These are phyloP conservation scores for Akabosia matsudoensis DNA, from an alignment of 1,140 invertebrate genomes.

Conservation along the genomic window DNA sequence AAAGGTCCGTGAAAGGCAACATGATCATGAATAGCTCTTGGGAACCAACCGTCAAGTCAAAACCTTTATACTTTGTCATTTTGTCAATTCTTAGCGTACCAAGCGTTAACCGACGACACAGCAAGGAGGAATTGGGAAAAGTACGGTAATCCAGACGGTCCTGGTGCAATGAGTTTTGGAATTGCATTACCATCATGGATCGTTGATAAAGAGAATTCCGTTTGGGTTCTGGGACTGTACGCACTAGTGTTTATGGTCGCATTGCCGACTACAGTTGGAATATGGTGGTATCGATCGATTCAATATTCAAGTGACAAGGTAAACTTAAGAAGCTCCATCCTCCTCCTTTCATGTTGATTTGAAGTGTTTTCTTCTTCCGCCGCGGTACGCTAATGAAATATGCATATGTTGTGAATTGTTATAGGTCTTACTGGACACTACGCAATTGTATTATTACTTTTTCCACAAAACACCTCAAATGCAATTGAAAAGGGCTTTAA, in stretches of 20 bases:
- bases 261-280: constrained; percentile 86
- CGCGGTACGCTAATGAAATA: neutral
- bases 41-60: neutral
- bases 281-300: constrained; percentile 98
- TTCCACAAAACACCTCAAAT: constrained; percentile 93
- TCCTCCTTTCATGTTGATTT: constrained; percentile 10
- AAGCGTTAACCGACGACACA: constrained; percentile 92
- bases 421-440: constrained; percentile 87
- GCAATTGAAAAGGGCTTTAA: constrained; percentile 89
- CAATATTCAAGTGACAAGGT: constrained; percentile 91
- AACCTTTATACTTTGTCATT: neutral
- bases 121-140: constrained; percentile 96
- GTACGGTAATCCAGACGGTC: constrained; percentile 99
- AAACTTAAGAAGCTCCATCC: no score
- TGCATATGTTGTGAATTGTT: no score
- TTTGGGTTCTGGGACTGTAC: constrained; percentile 95
- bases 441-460: constrained; percentile 92
- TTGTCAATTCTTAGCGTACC: constrained; percentile 57
- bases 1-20: constrained; percentile 74
- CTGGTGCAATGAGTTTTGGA: constrained; percentile 96
- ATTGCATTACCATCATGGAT: constrained; percentile 99
- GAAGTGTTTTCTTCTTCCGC: constrained; percentile 19
- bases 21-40: neutral
- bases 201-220: constrained; percentile 98
- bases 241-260: constrained; percentile 97